These are phyloP conservation scores for Plestiodon gilberti DNA, from an alignment of 2,113 vertebrate species.

Conservation along the genomic window DNA sequence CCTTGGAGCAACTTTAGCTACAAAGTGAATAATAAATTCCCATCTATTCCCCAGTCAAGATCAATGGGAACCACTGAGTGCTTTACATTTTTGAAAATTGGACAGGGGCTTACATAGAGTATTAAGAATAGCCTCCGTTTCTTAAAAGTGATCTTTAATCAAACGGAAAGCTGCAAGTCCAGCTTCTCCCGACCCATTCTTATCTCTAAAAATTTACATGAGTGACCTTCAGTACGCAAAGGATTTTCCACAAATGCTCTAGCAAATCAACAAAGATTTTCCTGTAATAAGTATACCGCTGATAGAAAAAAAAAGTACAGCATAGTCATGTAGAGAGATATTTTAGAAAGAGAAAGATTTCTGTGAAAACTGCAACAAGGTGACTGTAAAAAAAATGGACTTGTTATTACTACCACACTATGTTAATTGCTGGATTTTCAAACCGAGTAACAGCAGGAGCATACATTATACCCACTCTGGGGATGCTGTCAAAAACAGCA, in stretches of 20 bases:
- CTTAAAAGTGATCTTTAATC: background rate
- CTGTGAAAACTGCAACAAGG: no score
- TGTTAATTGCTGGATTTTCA: no score
- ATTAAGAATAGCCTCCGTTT: background rate
- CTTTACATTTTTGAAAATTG: background rate
- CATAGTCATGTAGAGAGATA: background rate
- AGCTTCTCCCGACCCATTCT: background rate
- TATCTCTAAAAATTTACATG: background rate
- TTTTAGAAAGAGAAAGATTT: background rate
- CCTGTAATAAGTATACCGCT: background rate
- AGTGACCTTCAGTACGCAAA: background rate
- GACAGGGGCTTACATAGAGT: background rate
- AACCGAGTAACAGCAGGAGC: no score
- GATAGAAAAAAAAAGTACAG: no score
- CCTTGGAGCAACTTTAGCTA: background rate
- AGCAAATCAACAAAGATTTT: background rate
- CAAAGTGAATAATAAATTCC: fast-evolving
- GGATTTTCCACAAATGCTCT: background rate
- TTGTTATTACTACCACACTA: no score
- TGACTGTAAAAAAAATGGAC: no score
- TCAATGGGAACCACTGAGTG: background rate
- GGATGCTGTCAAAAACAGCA: no score
- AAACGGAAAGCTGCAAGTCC: background rate
- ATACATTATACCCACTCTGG: no score
- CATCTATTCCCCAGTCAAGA: background rate